phyloP scores from a whole-genome alignment of 2,888 invertebrate species.

The Cryptocephalus primarius region DNA sequence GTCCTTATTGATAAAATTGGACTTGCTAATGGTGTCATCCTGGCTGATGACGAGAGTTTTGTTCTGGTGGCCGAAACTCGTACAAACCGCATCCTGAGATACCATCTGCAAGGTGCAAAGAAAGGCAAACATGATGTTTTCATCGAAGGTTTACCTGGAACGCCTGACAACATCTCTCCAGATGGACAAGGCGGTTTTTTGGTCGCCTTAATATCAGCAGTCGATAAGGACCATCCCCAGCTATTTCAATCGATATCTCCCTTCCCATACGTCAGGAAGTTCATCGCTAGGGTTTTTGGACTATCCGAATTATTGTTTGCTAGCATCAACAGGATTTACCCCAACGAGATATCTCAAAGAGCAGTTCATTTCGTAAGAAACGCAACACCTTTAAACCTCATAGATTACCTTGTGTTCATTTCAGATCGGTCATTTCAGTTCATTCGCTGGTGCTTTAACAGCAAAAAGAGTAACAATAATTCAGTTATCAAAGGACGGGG shows the following conservation, averaged over 20 bases:
- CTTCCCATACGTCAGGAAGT: constrained; percentile 54
- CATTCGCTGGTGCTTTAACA: constrained; percentile 20
- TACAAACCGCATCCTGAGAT: constrained; percentile 57
- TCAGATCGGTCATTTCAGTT: constrained; percentile 57
- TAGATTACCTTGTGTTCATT: constrained; percentile 16
- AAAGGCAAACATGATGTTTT: constrained; percentile 65
- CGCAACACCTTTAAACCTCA: not conserved
- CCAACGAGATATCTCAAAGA: constrained; percentile 52
- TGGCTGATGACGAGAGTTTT: constrained; percentile 74
- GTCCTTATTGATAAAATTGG: constrained; percentile 65
- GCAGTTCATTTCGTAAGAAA: constrained; percentile 48
- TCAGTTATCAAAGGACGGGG: constrained; percentile 60
- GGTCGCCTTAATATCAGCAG: constrained; percentile 45
- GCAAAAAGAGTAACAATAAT: constrained; percentile 47
- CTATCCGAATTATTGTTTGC: constrained; percentile 54
- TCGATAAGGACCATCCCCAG: constrained; percentile 47
- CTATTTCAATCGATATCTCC: constrained; percentile 44
- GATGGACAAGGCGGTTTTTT: constrained; percentile 35
- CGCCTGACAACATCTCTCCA: not conserved
- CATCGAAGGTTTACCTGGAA: constrained; percentile 66
- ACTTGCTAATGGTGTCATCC: constrained; percentile 80
- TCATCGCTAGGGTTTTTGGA: constrained; percentile 48
- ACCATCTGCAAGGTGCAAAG: constrained; percentile 70
- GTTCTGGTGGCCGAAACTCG: constrained; percentile 68
- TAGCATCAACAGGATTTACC: constrained; percentile 50